Conservation (phyloP, 1,140 invertebrate genomes). For the Ceratosolen fusciceps region DNA sequence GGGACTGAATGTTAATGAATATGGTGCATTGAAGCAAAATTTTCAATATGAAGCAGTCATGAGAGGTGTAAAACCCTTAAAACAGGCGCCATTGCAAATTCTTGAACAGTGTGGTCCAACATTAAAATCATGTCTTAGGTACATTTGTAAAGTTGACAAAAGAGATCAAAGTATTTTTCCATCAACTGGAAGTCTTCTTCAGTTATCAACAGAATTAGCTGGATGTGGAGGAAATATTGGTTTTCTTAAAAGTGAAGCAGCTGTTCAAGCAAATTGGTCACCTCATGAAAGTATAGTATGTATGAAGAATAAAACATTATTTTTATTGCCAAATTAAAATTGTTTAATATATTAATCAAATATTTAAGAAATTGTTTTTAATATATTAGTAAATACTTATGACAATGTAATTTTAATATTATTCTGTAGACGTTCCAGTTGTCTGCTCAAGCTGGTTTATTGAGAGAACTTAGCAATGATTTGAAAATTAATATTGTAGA, state of each 20-base stretch:
- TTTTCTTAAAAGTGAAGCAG: constrained; percentile 87
- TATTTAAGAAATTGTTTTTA: no score
- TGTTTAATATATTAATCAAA: constrained; percentile 8
- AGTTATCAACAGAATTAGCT: constrained; percentile 83
- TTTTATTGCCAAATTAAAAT: no score
- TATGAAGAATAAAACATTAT: constrained; percentile 39
- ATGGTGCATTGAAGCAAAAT: constrained; percentile 78
- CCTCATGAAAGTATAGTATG: constrained; percentile 77
- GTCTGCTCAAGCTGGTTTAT: constrained; percentile 79
- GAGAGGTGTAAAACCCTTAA: constrained; percentile 78
- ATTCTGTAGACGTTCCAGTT: constrained; percentile 81
- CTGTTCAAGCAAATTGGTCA: constrained; percentile 82
- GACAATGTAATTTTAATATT: constrained; percentile 8
- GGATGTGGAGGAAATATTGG: constrained; percentile 90
- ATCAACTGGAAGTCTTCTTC: constrained; percentile 77
- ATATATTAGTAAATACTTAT: constrained; percentile 1
- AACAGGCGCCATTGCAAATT: constrained; percentile 81
- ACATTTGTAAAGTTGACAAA: constrained; percentile 83
- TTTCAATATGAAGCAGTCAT: constrained; percentile 88
- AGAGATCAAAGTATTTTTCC: constrained; percentile 87
- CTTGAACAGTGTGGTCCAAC: constrained; percentile 87
- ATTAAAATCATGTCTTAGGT: constrained; percentile 86
- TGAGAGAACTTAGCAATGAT: constrained; percentile 77
- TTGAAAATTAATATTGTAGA: constrained; percentile 80
- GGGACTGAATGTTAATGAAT: constrained; percentile 74